Evolutionary conservation across 2,113 vertebrate species (phyloP).

Genomic region (Datnioides undecimradiatus): DNA sequence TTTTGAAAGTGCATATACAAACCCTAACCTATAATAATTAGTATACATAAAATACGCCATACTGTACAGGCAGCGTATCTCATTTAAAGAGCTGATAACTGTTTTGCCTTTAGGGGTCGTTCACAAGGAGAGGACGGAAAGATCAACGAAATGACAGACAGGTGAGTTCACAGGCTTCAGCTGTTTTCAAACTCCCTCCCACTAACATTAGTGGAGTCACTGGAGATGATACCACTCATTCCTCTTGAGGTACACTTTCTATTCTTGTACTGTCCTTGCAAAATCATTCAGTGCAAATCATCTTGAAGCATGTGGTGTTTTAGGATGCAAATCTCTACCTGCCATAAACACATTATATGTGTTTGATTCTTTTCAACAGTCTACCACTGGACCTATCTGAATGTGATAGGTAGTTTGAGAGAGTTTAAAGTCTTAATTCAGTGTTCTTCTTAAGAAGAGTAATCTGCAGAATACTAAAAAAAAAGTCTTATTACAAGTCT

Average conservation of each 20-base stretch:
- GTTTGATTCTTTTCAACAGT: neutral
- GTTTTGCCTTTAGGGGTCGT: constrained; percentile 87
- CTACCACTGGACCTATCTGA: neutral
- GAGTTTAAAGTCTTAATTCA: no score
- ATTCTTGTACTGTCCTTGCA: no score
- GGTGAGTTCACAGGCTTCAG: constrained; percentile 80
- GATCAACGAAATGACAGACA: constrained; percentile 93
- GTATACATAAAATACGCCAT: neutral
- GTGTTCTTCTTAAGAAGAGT: no score
- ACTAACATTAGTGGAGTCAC: neutral
- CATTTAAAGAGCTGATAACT: neutral
- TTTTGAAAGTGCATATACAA: neutral
- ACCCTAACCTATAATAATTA: neutral
- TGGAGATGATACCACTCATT: neutral
- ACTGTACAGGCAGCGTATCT: neutral
- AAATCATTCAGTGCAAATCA: neutral
- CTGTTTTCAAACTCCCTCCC: neutral
- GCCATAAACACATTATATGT: neutral
- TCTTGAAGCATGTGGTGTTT: neutral
- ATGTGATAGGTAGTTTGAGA: no score
- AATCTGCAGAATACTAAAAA: no score
- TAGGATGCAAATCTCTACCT: neutral
- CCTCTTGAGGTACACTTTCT: no score
- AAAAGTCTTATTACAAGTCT: no score
- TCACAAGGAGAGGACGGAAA: constrained; percentile 84